Conservation (phyloP, 2,113 vertebrate genomes). For the Catharus fuscescens region DNA sequence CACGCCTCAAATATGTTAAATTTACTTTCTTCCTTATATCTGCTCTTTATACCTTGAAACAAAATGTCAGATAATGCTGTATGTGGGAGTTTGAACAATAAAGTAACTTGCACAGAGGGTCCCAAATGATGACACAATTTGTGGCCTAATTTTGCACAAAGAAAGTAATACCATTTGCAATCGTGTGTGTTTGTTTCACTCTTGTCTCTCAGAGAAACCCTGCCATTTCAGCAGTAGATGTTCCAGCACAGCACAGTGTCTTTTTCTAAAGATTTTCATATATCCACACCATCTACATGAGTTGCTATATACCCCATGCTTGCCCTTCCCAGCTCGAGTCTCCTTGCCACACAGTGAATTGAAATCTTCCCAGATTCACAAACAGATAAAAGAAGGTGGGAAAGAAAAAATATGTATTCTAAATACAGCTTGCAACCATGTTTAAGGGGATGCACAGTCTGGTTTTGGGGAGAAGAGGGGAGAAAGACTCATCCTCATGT, state of each 20-base stretch:
- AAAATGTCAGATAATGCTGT: not conserved
- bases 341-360: not conserved
- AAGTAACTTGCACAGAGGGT: not conserved
- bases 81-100: not conserved
- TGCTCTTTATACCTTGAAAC: not conserved
- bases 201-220: not conserved
- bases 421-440: not conserved
- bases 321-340: not conserved
- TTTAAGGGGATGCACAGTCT: not conserved
- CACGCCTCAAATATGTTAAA: not conserved
- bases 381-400: not conserved
- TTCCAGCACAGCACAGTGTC: not conserved
- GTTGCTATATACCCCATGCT: not conserved
- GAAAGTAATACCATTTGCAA: not conserved
- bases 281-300: not conserved
- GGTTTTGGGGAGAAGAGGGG: fast-evolving
- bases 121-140: not conserved
- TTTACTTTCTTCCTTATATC: not conserved
- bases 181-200: not conserved
- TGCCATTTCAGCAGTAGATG: not conserved
- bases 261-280: not conserved
- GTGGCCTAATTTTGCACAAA: not conserved
- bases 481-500: not conserved
- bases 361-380: not conserved
- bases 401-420: not conserved